Evolutionary conservation across 2,113 vertebrate genomes (phyloP), one percentile per base, ranked within the genome.

Genomic region (Peucedramus taeniatus): DNA sequence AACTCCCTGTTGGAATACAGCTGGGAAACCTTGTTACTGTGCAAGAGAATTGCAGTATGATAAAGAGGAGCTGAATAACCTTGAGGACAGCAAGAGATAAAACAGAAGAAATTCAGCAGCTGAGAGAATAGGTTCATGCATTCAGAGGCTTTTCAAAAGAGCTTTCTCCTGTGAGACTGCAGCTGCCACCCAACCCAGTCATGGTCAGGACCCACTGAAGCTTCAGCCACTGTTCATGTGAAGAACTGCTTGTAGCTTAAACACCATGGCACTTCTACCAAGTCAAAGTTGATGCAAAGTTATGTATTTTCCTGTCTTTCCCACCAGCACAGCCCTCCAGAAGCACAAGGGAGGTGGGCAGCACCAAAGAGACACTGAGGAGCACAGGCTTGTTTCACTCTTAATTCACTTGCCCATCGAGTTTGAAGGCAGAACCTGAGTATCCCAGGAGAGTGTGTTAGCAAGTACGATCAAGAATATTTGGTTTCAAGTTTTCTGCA

Each of bases 51-150:
- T 66, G 50, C 49, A 59, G 44, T 20, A 15, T 64, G 65, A 89
- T 87, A 59, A 75, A 94, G 86, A 90, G 72, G 56, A 87, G 59
- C 31, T 39, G 42, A 83, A 84, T 87, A 92, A 95, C 91, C 79
- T 93, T 90, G 89, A 93, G 44, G 89, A 84, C 56, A 83, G 76
- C 44, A 81, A 70, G 40, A 83, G 79, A 69, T 26, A 47, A 86
- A 83, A 61, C 11, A 69, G 50, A 71, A 37, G 47, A 77, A 78
- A 81, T 54, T 54, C 39, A 75, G 76, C 60, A 84, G 56, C 64
- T 56, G 33, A 54, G 47, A 81, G 72, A 81, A 70, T 24, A 94
- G 35, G 47, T 74, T 93, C 19, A 24, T 60, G 64, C 35, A 44
- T 64, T 89, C 44, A 11, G 28, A 69, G 30, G 42, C 7, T 30